Evolutionary conservation across 2,797 vertebrate species (phyloP), one percentile per base, ranked within the genome.

Genomic region (Trichosurus vulpecula): DNA sequence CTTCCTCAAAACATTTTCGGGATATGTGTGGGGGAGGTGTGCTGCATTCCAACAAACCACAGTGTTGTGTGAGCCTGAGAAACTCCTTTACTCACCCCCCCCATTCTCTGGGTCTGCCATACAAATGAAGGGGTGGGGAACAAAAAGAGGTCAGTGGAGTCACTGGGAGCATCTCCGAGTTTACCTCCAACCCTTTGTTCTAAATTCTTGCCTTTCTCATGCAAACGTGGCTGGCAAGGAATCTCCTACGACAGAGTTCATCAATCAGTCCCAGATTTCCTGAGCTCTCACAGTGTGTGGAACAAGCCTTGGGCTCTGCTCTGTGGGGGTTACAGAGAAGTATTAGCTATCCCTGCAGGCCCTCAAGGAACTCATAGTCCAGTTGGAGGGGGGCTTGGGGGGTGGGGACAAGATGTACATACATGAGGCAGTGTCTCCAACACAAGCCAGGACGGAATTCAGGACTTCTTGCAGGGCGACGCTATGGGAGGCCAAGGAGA

Each of bases 301-400:
- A 81, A 81, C n/a, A 47, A 81, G 66, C 66, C 66, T 81, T 81
- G 66, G 66, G 66, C 66, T 81, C 66, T 47, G 19, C 11, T 47
- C 53, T 90, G 35, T 52, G 52, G 30, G 13, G 94, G 90, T 56
- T 55, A 25, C 13, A 58, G 93, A 95, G 41, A 94, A 95, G 27
- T 41, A 94, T 81, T 22, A 81, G 66, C 66, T 81, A 22, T 47
- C 66, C 66, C 66, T 47, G 66, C 66, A 81, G 66, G 52, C 93
- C 54, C 1, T 93, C 52, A 93, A 93, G 92, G 95, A 61, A 81
- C 27, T 95, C 56, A 91, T 31, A 94, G 13, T 90, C 52, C 90
- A 94, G 16, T 22, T 58, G 2, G 58, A 25, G 52, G 91, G 53
- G 51, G 94, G 91, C 0, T 29, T 81, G 6, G 58, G 95, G 94